Evolutionary conservation across 2,888 invertebrate genomes (phyloP).

Genomic region (Limnephilus lunatus): DNA sequence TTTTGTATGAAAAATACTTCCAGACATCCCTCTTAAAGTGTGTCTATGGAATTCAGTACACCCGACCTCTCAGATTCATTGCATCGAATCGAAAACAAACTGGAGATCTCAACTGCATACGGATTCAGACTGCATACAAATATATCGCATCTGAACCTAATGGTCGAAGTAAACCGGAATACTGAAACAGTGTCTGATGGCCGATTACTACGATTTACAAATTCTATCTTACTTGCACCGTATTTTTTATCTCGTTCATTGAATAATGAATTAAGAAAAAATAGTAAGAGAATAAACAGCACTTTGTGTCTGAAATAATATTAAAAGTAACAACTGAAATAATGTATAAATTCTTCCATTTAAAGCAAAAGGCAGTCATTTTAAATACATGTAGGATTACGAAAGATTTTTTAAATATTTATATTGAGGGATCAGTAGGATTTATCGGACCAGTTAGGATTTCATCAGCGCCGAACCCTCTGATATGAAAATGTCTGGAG

Average conservation of each 20-base stretch:
- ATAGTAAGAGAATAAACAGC: background rate
- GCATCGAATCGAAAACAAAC: conserved; percentile 17
- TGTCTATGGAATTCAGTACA: background rate
- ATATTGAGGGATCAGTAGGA: too few relatives aligned
- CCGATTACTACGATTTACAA: background rate
- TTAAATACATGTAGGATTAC: too few relatives aligned
- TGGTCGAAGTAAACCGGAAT: conserved; percentile 4
- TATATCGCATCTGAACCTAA: conserved; percentile 14
- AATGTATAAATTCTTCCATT: background rate
- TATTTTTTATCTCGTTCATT: background rate
- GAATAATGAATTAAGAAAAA: background rate
- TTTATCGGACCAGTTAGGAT: too few relatives aligned
- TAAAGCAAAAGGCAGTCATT: too few relatives aligned
- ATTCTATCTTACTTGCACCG: background rate
- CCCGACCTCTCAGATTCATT: conserved; percentile 18
- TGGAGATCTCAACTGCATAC: conserved; percentile 2
- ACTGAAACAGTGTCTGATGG: conserved; percentile 4
- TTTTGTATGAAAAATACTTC: too few relatives aligned
- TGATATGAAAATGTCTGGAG: too few relatives aligned
- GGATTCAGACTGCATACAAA: conserved; percentile 37
- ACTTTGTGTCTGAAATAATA: background rate
- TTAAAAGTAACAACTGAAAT: background rate
- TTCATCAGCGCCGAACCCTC: too few relatives aligned
- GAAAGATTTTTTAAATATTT: too few relatives aligned
- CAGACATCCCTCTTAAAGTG: background rate